These are phyloP conservation scores for Dreissena rostriformis DNA, from an alignment of 1,140 invertebrate genomes.

Conservation along the genomic window DNA sequence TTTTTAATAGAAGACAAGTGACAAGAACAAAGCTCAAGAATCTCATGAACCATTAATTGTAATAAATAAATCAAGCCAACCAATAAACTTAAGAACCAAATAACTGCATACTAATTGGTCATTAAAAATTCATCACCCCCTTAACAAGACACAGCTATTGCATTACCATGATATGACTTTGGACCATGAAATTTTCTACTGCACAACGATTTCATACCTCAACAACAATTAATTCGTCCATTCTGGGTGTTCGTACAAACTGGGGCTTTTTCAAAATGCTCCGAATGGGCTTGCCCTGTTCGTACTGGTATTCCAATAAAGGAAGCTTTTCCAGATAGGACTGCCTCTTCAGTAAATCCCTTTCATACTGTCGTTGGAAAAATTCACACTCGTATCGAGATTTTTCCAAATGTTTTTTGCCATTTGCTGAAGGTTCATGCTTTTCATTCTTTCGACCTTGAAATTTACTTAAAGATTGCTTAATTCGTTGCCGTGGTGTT, in stretches of 20 bases:
- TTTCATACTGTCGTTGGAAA: slow-evolving; percentile 36
- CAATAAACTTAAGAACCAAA: too few species aligned
- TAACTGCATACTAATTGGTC: too few species aligned
- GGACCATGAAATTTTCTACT: too few species aligned
- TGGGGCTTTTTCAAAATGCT: slow-evolving; percentile 53
- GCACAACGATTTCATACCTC: slow-evolving; percentile 25
- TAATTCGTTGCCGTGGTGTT: background rate
- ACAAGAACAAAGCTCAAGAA: too few species aligned
- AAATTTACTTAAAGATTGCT: background rate
- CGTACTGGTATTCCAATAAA: slow-evolving; percentile 40
- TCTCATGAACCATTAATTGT: too few species aligned
- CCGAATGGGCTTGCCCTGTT: slow-evolving; percentile 37
- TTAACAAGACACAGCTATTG: too few species aligned
- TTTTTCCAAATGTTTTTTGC: background rate
- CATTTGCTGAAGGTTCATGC: background rate
- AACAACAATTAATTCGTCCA: slow-evolving; percentile 47
- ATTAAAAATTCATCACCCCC: too few species aligned
- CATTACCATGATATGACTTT: too few species aligned
- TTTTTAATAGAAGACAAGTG: too few species aligned
- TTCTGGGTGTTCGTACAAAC: slow-evolving; percentile 40
- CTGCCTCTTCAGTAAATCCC: slow-evolving; percentile 39
- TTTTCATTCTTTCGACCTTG: slow-evolving; percentile 22
- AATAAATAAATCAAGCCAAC: too few species aligned
- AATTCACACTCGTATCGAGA: background rate
- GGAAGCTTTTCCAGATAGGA: slow-evolving; percentile 9